Evolutionary conservation across 2,797 vertebrate species (phyloP), one percentile per base, ranked within the genome.

Genomic region (Dipus sagitta): DNA sequence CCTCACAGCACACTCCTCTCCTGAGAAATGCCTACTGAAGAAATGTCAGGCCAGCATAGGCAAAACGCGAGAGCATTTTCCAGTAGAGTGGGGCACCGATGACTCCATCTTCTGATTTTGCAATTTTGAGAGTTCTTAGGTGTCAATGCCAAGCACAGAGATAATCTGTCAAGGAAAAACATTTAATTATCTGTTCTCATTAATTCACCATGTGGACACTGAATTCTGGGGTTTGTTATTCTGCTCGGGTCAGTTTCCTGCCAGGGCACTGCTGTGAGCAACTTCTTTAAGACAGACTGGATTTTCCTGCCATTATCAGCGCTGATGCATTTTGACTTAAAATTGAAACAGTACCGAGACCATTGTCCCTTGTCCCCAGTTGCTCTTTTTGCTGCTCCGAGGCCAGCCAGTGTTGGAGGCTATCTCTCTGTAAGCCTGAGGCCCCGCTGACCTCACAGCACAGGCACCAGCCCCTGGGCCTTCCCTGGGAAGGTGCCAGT

Each of bases 331-430:
- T 81, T 28, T 94, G 81, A 83, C 32, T 72, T 83, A 32, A 34
- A 90, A 76, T 42, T 60, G 84, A 30, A 38, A 58, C 9, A 88
- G 6, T 28, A 58, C 30, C 62, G 74, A 74, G 91, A 32, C 87
- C 38, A 9, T 2, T 62, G 38, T 70, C 64, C 67, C 71, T 81
- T 75, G 74, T 20, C 13, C 76, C 80, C 13, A 52, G 9, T 15
- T 77, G 1, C 26, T 32, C 74, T 87, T 42, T 42, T 58, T 76
- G 80, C 76, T 89, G 78, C 90, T 94, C 84, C 70, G 86, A 81
- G 85, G 91, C 84, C 92, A 82, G 75, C 21, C 2, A n/a, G 86
- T 10, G 0, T n/a, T 18, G 38, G 83, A 38, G 42, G 1, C 0
- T 80, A 1, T 76, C 81, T 87, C 54, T 6, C 6, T 68, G 71